These are phyloP conservation scores for Prolemur simus DNA, from an alignment of 2,113 vertebrate species.

Conservation along the genomic window DNA sequence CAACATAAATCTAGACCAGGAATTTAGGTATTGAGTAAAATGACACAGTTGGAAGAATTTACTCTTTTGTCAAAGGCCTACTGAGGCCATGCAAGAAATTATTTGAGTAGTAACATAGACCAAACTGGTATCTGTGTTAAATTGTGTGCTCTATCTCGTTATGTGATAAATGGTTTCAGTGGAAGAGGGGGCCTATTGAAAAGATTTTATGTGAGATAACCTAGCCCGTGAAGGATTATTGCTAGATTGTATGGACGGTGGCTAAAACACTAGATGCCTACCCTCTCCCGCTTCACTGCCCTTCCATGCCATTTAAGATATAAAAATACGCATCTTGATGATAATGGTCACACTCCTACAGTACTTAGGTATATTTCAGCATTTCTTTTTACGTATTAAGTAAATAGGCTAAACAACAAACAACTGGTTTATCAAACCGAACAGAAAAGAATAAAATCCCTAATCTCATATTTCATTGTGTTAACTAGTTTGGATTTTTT, in stretches of 20 bases:
- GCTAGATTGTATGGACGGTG: not conserved
- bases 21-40: not conserved
- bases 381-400: not conserved
- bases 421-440: not conserved
- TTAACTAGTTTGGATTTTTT: conserved; percentile 33
- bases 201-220: not conserved
- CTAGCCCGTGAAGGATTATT: not conserved
- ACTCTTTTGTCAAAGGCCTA: not conserved
- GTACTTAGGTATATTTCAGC: not conserved
- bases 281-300: not conserved
- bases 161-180: not conserved
- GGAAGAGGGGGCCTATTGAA: not conserved
- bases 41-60: not conserved
- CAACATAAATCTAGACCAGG: not conserved
- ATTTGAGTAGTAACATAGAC: not conserved
- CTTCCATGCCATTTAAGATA: not conserved
- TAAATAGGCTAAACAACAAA: not conserved
- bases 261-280: not conserved
- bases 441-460: not conserved
- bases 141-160: not conserved
- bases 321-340: not conserved
- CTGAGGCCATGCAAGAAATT: not conserved
- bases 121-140: not conserved
- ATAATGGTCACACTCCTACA: not conserved
- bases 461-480: conserved; percentile 13